Percentiles rank a stretch among this genome's conserved stretches.
Evolutionary conservation across 2,888 invertebrate genomes (phyloP).

Genomic region (Cryptus viduatorius): DNA sequence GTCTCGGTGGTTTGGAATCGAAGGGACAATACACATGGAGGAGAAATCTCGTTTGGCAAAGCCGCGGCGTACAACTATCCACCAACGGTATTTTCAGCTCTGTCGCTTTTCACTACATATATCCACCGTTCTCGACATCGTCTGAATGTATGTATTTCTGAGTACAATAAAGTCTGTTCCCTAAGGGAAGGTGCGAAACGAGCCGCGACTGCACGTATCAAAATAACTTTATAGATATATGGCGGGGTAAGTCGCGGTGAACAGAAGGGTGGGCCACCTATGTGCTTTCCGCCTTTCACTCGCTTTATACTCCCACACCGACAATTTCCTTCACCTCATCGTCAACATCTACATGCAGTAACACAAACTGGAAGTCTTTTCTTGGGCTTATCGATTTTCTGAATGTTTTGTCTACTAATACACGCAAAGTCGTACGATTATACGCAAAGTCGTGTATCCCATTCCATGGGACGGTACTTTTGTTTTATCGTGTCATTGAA

Average conservation of each 20-base stretch:
- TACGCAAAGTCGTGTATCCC: too few relatives aligned
- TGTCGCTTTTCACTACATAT: not conserved
- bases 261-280: constrained; percentile 29
- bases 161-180: constrained; percentile 44
- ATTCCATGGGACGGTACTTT: too few relatives aligned
- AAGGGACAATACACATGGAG: constrained; percentile 42
- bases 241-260: constrained; percentile 18
- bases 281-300: constrained; percentile 54
- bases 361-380: constrained; percentile 11
- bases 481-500: too few relatives aligned
- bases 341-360: constrained; percentile 10
- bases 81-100: constrained; percentile 10
- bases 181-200: constrained; percentile 59
- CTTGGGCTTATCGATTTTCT: too few relatives aligned
- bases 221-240: constrained; percentile 65
- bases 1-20: constrained; percentile 42
- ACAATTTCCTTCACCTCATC: constrained; percentile 45
- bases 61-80: constrained; percentile 27
- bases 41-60: constrained; percentile 28
- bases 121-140: not conserved
- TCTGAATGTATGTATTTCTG: not conserved
- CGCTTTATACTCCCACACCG: constrained; percentile 47
- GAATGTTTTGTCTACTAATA: too few relatives aligned
- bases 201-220: constrained; percentile 58
- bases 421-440: too few relatives aligned